phyloP scores from a whole-genome alignment of 2,888 invertebrate species.

The Orthosia incerta region DNA sequence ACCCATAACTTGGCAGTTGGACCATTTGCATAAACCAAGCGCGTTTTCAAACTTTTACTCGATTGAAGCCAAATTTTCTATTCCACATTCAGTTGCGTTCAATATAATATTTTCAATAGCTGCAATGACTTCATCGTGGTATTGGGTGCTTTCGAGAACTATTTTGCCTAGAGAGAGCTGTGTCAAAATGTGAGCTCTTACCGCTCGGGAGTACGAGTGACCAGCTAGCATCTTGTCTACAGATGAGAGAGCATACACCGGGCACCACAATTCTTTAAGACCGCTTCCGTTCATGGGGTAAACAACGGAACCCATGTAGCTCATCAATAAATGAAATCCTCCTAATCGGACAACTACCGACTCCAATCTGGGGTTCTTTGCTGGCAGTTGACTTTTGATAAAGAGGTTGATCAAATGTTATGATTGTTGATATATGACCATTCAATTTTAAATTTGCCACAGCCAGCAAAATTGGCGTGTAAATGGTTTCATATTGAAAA shows the following conservation, averaged over 20 bases:
- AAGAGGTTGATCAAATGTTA: not conserved
- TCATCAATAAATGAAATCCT: not conserved
- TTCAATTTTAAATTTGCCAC: not conserved
- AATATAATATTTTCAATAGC: too few relatives aligned
- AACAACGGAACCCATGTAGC: not conserved
- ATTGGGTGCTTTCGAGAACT: too few relatives aligned
- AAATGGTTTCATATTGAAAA: not conserved
- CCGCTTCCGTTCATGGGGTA: not conserved
- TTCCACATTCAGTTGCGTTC: too few relatives aligned
- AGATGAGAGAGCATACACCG: not conserved
- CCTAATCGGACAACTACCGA: not conserved
- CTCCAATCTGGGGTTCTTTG: not conserved
- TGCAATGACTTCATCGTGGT: too few relatives aligned
- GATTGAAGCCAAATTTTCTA: too few relatives aligned
- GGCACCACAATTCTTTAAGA: not conserved
- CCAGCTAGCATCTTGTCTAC: not conserved
- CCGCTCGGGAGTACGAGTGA: too few relatives aligned
- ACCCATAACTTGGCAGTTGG: too few relatives aligned
- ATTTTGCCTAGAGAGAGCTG: too few relatives aligned
- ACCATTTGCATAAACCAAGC: too few relatives aligned
- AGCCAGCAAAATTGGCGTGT: not conserved
- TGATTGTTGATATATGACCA: not conserved
- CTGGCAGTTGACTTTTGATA: not conserved
- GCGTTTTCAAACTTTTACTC: too few relatives aligned
- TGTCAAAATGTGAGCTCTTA: too few relatives aligned